Conservation (phyloP, 2,888 invertebrate species). For the Cosmia trapezina region DNA sequence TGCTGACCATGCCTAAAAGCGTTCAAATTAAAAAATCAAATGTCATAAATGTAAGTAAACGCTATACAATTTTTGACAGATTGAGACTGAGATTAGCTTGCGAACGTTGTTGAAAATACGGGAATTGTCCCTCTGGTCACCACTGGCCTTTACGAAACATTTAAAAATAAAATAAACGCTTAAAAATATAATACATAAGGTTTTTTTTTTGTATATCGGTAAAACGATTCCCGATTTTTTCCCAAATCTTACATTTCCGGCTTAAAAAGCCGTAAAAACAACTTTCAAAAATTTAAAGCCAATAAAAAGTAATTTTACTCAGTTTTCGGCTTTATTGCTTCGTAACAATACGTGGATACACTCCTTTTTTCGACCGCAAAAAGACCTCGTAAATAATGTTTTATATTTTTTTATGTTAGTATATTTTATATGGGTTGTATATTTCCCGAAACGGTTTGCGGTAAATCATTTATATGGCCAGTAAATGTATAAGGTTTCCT, state of each 20-base stretch:
- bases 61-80: no score
- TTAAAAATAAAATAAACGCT: background rate
- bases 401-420: conserved; percentile 64
- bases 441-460: conserved; percentile 76
- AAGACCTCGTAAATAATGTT: conserved; percentile 78
- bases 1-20: no score
- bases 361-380: conserved; percentile 73
- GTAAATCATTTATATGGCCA: conserved; percentile 81
- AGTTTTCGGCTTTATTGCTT: conserved; percentile 65
- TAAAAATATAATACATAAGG: background rate
- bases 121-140: background rate
- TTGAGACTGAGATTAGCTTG: no score
- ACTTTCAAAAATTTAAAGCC: conserved; percentile 50
- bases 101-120: no score
- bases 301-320: conserved; percentile 61
- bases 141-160: background rate
- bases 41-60: no score
- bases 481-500: conserved; percentile 80
- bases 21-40: no score
- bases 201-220: background rate
- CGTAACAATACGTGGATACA: conserved; percentile 62
- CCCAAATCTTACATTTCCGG: conserved; percentile 53
- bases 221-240: conserved; percentile 10
- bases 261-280: conserved; percentile 48
- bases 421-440: conserved; percentile 66